Conservation (phyloP, 2,113 vertebrate genomes). For the Brienomyrus longianalis region DNA sequence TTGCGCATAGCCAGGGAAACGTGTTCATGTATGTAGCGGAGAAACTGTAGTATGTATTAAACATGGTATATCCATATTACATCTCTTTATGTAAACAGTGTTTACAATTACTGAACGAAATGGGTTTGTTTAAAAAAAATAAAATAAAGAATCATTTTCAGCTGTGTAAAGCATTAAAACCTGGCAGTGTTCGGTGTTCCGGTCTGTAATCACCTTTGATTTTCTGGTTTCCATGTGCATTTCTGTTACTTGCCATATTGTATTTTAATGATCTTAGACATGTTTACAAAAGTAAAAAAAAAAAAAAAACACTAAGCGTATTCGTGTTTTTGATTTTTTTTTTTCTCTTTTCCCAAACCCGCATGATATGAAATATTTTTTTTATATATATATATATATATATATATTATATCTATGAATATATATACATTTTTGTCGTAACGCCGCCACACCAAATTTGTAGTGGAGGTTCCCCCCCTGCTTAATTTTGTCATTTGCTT, state of each 20-base stretch:
- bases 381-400: slow-evolving; percentile 22
- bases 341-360: slow-evolving; percentile 36
- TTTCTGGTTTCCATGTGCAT: slow-evolving; percentile 5
- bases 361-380: slow-evolving; percentile 39
- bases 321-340: slow-evolving; percentile 19
- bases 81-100: slow-evolving; percentile 29
- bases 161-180: slow-evolving; percentile 43
- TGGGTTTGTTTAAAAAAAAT: slow-evolving; percentile 32
- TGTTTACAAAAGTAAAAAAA: slow-evolving; percentile 61
- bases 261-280: slow-evolving; percentile 39
- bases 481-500: slow-evolving; percentile 41
- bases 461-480: slow-evolving; percentile 38
- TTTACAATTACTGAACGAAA: slow-evolving; percentile 25
- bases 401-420: slow-evolving; percentile 16
- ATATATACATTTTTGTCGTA: slow-evolving; percentile 17
- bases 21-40: slow-evolving; percentile 52
- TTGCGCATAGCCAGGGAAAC: slow-evolving; percentile 51
- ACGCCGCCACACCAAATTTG: slow-evolving; percentile 49
- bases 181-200: slow-evolving; percentile 43
- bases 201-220: slow-evolving; percentile 31
- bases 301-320: slow-evolving; percentile 61
- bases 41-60: slow-evolving; percentile 44
- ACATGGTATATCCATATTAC: slow-evolving; percentile 31
- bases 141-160: slow-evolving; percentile 12
- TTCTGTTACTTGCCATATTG: slow-evolving; percentile 37